These are phyloP conservation scores for Eilema griseolum DNA, from an alignment of 2,888 invertebrate species.

Conservation along the genomic window DNA sequence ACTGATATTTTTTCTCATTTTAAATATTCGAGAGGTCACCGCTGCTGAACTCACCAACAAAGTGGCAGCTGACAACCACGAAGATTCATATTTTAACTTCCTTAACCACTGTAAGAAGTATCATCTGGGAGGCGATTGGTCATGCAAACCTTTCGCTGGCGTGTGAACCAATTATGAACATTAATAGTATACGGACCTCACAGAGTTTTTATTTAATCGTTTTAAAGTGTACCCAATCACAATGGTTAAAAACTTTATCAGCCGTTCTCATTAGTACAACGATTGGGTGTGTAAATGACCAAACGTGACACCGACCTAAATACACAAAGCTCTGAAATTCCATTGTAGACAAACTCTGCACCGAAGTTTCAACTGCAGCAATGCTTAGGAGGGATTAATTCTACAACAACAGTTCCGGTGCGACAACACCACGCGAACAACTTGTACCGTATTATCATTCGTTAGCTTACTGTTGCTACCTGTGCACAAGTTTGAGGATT, in stretches of 20 bases:
- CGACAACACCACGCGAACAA: background rate
- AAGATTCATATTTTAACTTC: too few relatives aligned
- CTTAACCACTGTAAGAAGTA: too few relatives aligned
- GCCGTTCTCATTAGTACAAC: background rate
- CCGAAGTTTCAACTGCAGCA: slow-evolving; percentile 5
- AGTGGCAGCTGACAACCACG: too few relatives aligned
- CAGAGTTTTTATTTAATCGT: background rate
- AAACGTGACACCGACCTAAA: background rate
- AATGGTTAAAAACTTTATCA: background rate
- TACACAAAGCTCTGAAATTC: background rate
- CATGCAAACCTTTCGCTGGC: too few relatives aligned
- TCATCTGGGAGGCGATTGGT: too few relatives aligned
- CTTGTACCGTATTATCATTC: background rate
- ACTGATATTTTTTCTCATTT: too few relatives aligned
- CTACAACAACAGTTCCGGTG: slow-evolving; percentile 7
- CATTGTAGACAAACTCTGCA: slow-evolving; percentile 9
- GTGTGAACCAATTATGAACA: too few relatives aligned
- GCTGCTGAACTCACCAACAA: too few relatives aligned
- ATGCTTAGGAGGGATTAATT: slow-evolving; percentile 7
- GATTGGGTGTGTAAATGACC: background rate
- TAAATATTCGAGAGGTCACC: too few relatives aligned
- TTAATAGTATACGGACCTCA: too few relatives aligned
- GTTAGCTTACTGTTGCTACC: slow-evolving; percentile 2
- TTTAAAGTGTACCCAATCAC: background rate
- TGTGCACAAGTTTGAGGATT: background rate